Base-by-base conservation (phyloP, 1,140 invertebrate species). In the Drosophila bocki region DNA sequence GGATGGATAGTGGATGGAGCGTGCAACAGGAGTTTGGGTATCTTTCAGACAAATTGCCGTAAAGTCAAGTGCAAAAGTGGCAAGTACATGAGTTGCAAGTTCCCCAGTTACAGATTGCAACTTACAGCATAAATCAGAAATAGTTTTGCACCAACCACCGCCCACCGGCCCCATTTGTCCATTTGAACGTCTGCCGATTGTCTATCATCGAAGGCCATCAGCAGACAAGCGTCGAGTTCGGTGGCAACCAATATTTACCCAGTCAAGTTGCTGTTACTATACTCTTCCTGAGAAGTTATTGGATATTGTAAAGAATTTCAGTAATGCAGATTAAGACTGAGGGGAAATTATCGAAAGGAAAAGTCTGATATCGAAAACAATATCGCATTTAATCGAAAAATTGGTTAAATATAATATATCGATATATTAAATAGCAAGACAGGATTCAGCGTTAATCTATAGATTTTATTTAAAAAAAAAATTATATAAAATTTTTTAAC, bases 151-250 rank as follows among this genome's bases (percentile, higher is more conserved):
- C 19, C 35, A 4, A 7, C 35, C 35, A 26, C 17, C 15, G 17
- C 19, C 45, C 3, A 44, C 29, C 35, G 9, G 9, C 42, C 65
- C 45, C 29, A 19, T 42, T 45, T 60, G 64, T 53, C 72, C 41
- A 44, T 53, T 56, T 41, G 44, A 39, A 71, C 68, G 67, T 77
- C 80, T 87, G 54, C 62, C 68, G 80, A 84, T 87, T 87, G 84
- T 87, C 85, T 88, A 88, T 88, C 84, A 88, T 80, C 85, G 81
- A 78, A 84, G 83, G 74, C 78, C 77, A 88, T 75, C 80, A 77
- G 37, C 50, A 62, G 51, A 37, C 33, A 53, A 56, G 62, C 11
- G 19, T 29, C 22, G 47, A 57, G 33, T 32, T 48, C 39, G 29
- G 19, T 54, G 60, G 19, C 63, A 56, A 33, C 67, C 39, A 70